Evolutionary conservation across 2,888 invertebrate genomes (phyloP), one percentile per base, ranked within the genome.

Genomic region (Eumerus sabulonum): DNA sequence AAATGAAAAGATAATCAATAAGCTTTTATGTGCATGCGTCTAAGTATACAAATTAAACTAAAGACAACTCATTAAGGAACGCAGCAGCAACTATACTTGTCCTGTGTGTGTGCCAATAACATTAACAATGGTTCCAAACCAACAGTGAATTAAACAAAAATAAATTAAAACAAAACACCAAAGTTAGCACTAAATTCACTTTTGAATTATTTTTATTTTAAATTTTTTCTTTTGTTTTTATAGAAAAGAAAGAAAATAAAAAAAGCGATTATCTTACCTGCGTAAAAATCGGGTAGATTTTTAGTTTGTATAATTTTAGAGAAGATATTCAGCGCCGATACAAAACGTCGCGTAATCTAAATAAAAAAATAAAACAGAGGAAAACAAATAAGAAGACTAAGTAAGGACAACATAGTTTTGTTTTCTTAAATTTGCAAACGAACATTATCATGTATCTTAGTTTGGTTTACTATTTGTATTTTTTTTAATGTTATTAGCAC

Each of bases 331-430:
- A 84, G 89, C 88, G 85, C 88, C 88, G 87, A 88, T 89, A 89
- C 89, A 88, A 89, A 88, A 88, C 86, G 88, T 88, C 85, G 88
- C 88, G 86, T 88, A 88, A 87, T 88, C 89, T 88, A 87, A 86
- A 87, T 85, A 85, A 85, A 86, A 85, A 86, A 88, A 87, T n/a
- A 84, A 84, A 84, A 85, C 85, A 86, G 40, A 40, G 87, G 87
- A 87, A 88, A 88, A 87, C 84, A 84, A 85, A 87, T 83, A 86
- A 86, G 84, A 85, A 85, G 83, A 84, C 84, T 84, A 74, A 64
- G 68, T 56, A 73, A 74, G 64, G 74, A 70, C 66, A 44, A 17
- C 59, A 48, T 56, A 45, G 73, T 68, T 77, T 70, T 56, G 76
- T 56, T 54, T 54, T 79, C 44, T 40, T 44, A 51, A 67, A 70